phyloP scores from a whole-genome alignment of 2,888 invertebrate genomes.

The Limnephilus rhombicus region DNA sequence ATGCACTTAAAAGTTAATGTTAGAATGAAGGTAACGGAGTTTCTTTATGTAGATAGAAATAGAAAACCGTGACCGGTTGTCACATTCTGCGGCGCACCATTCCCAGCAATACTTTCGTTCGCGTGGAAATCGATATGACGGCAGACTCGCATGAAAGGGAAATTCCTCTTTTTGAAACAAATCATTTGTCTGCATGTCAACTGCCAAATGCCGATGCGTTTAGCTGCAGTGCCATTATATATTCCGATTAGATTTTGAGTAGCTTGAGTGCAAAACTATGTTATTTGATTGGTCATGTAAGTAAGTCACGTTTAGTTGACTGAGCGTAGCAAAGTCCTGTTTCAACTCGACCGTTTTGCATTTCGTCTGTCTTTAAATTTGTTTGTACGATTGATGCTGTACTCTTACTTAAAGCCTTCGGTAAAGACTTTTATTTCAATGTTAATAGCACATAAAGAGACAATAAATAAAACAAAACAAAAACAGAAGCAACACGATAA shows the following conservation, averaged over 20 bases:
- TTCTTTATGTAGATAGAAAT: not conserved
- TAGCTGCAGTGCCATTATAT: not conserved
- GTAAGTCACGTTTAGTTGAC: no score
- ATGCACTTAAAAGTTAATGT: not conserved
- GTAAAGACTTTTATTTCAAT: no score
- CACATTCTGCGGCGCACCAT: not conserved
- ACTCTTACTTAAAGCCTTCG: no score
- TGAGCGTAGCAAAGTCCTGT: no score
- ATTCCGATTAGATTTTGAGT: not conserved
- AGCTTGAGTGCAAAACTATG: no score
- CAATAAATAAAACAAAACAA: no score
- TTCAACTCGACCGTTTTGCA: no score
- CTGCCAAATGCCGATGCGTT: not conserved
- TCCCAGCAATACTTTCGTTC: not conserved
- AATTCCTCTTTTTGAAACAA: constrained; percentile 6
- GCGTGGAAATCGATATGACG: constrained; percentile 15
- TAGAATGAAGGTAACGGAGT: not conserved
- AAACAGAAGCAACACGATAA: no score
- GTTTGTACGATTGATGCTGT: no score
- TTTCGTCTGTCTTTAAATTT: no score
- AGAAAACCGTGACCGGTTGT: constrained; percentile 1
- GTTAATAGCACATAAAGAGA: no score
- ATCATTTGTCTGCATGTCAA: not conserved
- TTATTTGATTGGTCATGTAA: no score
- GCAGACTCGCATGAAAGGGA: constrained; percentile 10